A percentile compares a stretch with the other conserved stretches of the same genome.
These are phyloP conservation scores for Melikaiella ostensackeni DNA, from an alignment of 2,888 invertebrate species.

Conservation along the genomic window DNA sequence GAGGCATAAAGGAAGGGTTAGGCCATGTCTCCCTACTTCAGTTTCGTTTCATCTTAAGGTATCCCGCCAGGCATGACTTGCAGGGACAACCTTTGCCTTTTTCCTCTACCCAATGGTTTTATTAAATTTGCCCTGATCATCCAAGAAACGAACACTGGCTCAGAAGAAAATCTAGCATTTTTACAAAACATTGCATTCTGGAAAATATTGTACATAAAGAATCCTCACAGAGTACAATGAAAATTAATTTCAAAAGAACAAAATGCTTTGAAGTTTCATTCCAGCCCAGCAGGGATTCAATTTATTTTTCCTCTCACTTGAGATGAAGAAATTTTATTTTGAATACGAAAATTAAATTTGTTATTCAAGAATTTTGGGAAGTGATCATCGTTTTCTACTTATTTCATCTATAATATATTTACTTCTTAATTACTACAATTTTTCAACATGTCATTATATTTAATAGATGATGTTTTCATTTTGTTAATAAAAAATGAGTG, in stretches of 20 bases:
- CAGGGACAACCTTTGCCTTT: conserved; percentile 47
- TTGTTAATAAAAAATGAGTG: no score
- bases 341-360: no score
- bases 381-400: no score
- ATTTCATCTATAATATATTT: no score
- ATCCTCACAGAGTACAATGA: conserved; percentile 28
- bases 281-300: not conserved
- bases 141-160: conserved; percentile 41
- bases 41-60: conserved; percentile 47
- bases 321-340: no score
- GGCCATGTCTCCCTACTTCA: conserved; percentile 17
- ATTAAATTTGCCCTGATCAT: conserved; percentile 65
- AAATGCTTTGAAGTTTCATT: conserved; percentile 19
- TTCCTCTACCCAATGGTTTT: conserved; percentile 58
- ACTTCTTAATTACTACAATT: no score
- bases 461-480: no score
- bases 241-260: conserved; percentile 2
- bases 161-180: conserved; percentile 30
- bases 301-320: not conserved
- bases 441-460: no score
- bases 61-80: conserved; percentile 51
- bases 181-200: conserved; percentile 6
- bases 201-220: conserved; percentile 3
- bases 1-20: conserved; percentile 21
- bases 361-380: no score